Base-by-base conservation (phyloP, 2,113 vertebrate genomes). In the Misgurnus mizolepis region DNA sequence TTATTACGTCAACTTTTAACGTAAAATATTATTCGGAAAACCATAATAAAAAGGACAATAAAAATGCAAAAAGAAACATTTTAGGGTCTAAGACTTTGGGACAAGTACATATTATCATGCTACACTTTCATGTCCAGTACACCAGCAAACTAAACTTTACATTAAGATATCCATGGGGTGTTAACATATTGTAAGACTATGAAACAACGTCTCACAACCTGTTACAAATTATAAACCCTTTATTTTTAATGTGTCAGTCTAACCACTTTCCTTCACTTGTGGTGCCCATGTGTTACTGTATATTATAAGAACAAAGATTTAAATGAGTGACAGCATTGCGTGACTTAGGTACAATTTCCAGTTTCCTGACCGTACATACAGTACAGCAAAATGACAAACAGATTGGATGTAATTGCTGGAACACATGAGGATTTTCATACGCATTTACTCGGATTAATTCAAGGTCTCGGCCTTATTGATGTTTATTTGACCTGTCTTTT, bases 401-500 rank as follows among this genome's bases (percentile, higher is more conserved):
- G 56, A 71, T 40, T 50, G 58, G 7, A 47, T 10, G 50, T 49
- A 49, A 47, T 58, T 18, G 17, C 55, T 5, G n/a, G n/a, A 18
- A 61, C 5, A 41, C 41, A 22, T 5, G 0, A 12, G n/a, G 47
- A 49, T 4, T 41, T 70, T 75, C 53, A 11, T 56, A 69, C 45
- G 74, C 69, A 78, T 15, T 72, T 18, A 53, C 66, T 81, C 34
- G 7, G 34, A 78, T 67, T 74, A 69, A 74, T 64, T 17, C 64
- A 60, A 34, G 43, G 56, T 71, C 27, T 43, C 70, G 53, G 45
- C 22, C 45, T 41, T 71, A 72, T 72, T 77, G 47, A 61, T 71
- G 60, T 70, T 81, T 78, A 78, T 69, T 78, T 56, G 55, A 81
- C 50, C 58, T 64, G 55, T 39, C 66, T n/a, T 75, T 79, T 60